These are phyloP conservation scores for Uromys caudimaculatus DNA, from an alignment of 2,797 vertebrate species.

Conservation along the genomic window DNA sequence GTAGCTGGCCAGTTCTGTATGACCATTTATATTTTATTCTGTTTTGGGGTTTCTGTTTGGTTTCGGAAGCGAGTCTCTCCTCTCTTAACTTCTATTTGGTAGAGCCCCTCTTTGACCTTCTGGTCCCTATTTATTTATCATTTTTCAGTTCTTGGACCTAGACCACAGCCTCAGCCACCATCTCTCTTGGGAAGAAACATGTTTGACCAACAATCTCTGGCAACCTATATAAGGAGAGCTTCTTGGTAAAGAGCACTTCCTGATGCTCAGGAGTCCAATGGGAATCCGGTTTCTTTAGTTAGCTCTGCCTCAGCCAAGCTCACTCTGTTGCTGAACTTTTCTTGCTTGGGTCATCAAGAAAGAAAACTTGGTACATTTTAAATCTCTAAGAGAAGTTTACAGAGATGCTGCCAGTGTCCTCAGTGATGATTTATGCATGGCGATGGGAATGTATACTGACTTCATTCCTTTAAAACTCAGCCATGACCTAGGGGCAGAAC, in stretches of 20 bases:
- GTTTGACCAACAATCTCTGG: background rate
- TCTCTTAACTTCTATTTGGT: background rate
- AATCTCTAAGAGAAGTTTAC: slow-evolving; percentile 11
- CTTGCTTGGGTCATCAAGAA: slow-evolving; percentile 55
- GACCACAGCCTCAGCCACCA: background rate
- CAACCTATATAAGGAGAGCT: background rate
- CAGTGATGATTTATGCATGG: slow-evolving; percentile 56
- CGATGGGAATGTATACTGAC: background rate
- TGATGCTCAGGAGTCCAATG: background rate
- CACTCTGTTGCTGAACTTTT: background rate
- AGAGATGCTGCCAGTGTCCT: background rate
- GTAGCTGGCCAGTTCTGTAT: background rate
- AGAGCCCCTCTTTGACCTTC: background rate
- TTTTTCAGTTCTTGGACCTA: background rate
- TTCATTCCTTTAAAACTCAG: slow-evolving; percentile 51
- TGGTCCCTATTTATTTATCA: background rate
- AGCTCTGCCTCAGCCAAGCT: background rate
- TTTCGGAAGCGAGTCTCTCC: background rate
- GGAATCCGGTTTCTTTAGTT: background rate
- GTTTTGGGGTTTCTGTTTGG: background rate
- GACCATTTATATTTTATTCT: background rate
- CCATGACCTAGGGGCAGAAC: background rate
- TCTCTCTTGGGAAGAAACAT: background rate
- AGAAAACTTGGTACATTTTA: background rate
- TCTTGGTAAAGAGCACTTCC: background rate